Conservation (phyloP, 1,140 invertebrate genomes). For the Metaphire vulgaris region DNA sequence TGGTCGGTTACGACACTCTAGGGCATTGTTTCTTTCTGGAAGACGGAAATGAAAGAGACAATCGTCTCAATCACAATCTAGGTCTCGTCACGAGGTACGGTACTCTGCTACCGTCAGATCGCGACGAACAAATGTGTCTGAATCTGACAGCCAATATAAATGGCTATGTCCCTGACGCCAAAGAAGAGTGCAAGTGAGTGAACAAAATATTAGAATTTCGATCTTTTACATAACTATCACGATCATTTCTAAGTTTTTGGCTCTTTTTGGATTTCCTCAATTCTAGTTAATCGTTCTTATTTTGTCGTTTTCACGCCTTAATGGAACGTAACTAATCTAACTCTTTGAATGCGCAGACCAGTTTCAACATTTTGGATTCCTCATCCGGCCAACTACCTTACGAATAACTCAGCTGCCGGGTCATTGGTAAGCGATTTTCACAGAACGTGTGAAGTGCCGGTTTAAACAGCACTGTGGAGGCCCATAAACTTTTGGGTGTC, state of each 20-base stretch:
- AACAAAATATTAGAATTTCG: no score
- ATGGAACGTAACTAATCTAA: no score
- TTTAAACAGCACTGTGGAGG: no score
- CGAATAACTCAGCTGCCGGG: background rate
- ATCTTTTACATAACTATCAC: no score
- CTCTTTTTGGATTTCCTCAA: no score
- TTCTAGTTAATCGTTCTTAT: no score
- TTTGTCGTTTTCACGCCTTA: no score
- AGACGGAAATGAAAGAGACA: slow-evolving; percentile 41
- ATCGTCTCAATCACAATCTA: slow-evolving; percentile 37
- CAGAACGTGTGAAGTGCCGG: no score
- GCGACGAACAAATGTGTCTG: slow-evolving; percentile 3
- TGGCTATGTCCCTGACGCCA: background rate
- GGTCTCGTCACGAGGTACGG: slow-evolving; percentile 33
- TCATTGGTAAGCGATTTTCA: background rate
- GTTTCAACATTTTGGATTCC: background rate
- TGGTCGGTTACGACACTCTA: slow-evolving; percentile 37
- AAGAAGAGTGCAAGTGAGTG: background rate
- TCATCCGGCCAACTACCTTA: slow-evolving; percentile 2
- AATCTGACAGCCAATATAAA: background rate
- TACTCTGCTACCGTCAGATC: slow-evolving; percentile 29
- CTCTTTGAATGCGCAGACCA: no score
- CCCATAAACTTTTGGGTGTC: no score
- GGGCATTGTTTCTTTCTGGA: slow-evolving; percentile 45
- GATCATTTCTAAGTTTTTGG: no score